phyloP scores from a whole-genome alignment of 2,888 invertebrate species.

The Phyllotreta striolata region DNA sequence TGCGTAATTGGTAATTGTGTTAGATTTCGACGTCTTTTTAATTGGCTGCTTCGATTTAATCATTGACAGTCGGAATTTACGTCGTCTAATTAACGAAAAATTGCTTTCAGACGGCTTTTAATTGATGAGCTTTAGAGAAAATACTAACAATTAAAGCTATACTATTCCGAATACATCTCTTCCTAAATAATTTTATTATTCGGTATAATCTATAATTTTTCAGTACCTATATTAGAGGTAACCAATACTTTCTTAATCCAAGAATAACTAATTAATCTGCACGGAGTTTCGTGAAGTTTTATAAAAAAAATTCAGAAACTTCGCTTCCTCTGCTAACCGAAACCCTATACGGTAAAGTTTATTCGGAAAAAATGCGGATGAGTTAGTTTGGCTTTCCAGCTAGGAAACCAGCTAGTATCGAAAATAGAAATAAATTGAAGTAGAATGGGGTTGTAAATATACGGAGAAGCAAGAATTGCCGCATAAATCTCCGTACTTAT shows the following conservation, averaged over 20 bases:
- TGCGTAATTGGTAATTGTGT: conserved; percentile 39
- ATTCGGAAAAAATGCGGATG: conserved; percentile 10
- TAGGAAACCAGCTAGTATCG: conserved; percentile 24
- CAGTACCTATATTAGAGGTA: too few relatives aligned
- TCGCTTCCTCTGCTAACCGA: neutral
- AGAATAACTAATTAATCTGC: too few relatives aligned
- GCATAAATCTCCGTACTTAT: conserved; percentile 47
- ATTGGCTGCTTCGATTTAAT: conserved; percentile 32
- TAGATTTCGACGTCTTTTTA: conserved; percentile 34
- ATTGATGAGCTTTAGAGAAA: too few relatives aligned
- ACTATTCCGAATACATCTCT: too few relatives aligned
- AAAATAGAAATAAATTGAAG: conserved; percentile 41
- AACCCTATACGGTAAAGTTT: neutral
- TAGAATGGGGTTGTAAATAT: conserved; percentile 42
- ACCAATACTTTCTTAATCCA: too few relatives aligned
- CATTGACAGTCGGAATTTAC: conserved; percentile 10
- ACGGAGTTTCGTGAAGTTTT: too few relatives aligned
- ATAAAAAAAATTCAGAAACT: neutral
- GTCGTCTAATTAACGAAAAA: conserved; percentile 7
- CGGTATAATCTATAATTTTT: too few relatives aligned
- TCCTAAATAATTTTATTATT: too few relatives aligned
- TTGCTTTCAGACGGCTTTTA: neutral
- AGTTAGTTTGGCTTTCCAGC: conserved; percentile 14
- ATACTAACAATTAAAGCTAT: too few relatives aligned
- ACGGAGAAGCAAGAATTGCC: conserved; percentile 43